phyloP scores from a whole-genome alignment of 2,888 invertebrate species.

The Lasioglossum calceatum region DNA sequence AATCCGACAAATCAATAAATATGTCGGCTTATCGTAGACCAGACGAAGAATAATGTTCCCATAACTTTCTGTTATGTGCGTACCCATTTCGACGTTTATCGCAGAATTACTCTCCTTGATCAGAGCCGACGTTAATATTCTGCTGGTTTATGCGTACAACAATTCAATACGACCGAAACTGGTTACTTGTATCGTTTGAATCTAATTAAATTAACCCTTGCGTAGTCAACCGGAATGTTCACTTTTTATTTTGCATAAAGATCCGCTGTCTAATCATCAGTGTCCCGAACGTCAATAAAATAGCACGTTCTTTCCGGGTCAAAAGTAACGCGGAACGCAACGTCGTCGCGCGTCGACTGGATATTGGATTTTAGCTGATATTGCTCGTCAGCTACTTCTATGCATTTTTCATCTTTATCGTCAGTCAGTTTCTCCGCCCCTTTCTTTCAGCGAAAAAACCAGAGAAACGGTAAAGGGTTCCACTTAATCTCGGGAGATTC shows the following conservation, averaged over 20 bases:
- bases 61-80: conserved; percentile 2
- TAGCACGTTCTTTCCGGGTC: conserved; percentile 15
- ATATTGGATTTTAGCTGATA: conserved; percentile 67
- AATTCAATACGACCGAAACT: background rate
- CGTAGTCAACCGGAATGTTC: too few relatives aligned
- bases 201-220: background rate
- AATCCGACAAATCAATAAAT: conserved; percentile 39
- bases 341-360: conserved; percentile 39
- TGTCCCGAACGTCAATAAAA: conserved; percentile 31
- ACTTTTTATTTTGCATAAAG: too few relatives aligned
- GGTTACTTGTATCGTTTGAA: background rate
- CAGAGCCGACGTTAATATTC: background rate
- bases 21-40: conserved; percentile 21
- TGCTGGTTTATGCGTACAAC: background rate
- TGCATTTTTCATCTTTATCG: conserved; percentile 76
- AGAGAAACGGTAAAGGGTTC: conserved; percentile 42
- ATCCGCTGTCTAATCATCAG: background rate
- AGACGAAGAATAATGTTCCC: conserved; percentile 28
- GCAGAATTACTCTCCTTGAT: conserved; percentile 15
- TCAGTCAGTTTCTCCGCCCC: conserved; percentile 37
- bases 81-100: conserved; percentile 21
- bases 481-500: conserved; percentile 74
- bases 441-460: conserved; percentile 43
- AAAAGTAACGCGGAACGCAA: conserved; percentile 44
- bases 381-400: conserved; percentile 73